Evolutionary conservation across 2,113 vertebrate species (phyloP), one percentile per base, ranked within the genome.

Genomic region (Mormyrus iriodes): DNA sequence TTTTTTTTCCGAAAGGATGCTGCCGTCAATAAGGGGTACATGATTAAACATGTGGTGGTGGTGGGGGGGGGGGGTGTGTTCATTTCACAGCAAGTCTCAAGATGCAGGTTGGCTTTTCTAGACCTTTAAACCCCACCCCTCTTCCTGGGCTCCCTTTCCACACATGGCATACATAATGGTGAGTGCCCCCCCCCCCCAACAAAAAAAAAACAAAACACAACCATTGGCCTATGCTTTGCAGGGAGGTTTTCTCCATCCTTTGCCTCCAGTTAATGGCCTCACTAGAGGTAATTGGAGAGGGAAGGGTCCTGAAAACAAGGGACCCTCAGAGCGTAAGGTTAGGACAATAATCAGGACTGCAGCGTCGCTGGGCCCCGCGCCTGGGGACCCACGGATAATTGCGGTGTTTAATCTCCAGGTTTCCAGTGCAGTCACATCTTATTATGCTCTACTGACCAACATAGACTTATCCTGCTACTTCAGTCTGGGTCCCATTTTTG

Each of bases 381-480:
- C 83, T 55, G 31, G 27, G 24, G 35, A 76, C 51, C 13, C 90
- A 89, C 85, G 51, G 61, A 49, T 95, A 94, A 95, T 95, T 95
- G 93, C 92, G 90, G 93, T 91, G 91, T 93, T 95, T 96, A 93
- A 95, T 96, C 95, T 95, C 94, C 89, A 88, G 90, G 17, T 92
- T 92, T 94, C 92, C 91, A 92, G 87, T 92, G 90, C 91, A 91
- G 91, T 89, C 89, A 91, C 91, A 88, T 90, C 94, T 94, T 94
- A 94, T 95, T 95, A 94, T 91, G 90, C 91, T 89, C 91, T 90
- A 88, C 48, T 91, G 93, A 93, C 95, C 93, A 93, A 93, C 91
- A 92, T 94, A 92, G 93, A 92, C 93, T 93, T 92, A 42, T 10
- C 53, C 17, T 35, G 17, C 58, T 49, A 31, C 44, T 49, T 73